Base-by-base conservation (phyloP, 1,140 invertebrate genomes). In the Rhagoletis pomonella region DNA sequence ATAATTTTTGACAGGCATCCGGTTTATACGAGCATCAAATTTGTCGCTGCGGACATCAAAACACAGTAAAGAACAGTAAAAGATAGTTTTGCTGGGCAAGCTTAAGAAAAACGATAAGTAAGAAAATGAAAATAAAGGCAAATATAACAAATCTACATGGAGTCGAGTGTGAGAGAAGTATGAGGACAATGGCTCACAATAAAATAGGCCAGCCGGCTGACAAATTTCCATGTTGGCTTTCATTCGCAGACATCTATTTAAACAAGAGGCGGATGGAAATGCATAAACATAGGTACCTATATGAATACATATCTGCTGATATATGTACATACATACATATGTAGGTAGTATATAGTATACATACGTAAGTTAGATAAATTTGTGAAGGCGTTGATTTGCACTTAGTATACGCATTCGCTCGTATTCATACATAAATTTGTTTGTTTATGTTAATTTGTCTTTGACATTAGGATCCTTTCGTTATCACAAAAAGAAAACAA, bases 1-100 rank as follows among this genome's bases (percentile, higher is more conserved):
- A 73, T 47, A 73, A 73, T 42, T 47, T 73, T 73, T 73, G 67
- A 73, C 67, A 73, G 67, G 4, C 7, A 6, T 17, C 67, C 44
- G 42, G 39, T 6, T 73, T 73, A 44, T 73, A 47, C n/a, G 67
- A 73, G 14, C 42, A 4, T 73, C 67, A 39, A 73, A 44, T 73
- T 73, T 73, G 67, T 73, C 42, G 67, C 17, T 73, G 14, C 42
- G 5, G 3, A 44, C 14, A 47, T 47, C 5, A 42, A 4, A 47
- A 73, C 12, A 73, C 67, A 73, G 5, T 17, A 47, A 73, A 73
- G 1, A 55, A 55, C 67, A 73, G 1, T 47, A 47, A 73, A 73
- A 73, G 0, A 14, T 73, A 73, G 67, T 73, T 73, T 73, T 47
- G 1, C 67, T 39, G n/a, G 17, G 5, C 42, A 73, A 73, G 67